These are phyloP conservation scores for Tauraco hartlaubi DNA, from an alignment of 2,797 vertebrate genomes.

Conservation along the genomic window DNA sequence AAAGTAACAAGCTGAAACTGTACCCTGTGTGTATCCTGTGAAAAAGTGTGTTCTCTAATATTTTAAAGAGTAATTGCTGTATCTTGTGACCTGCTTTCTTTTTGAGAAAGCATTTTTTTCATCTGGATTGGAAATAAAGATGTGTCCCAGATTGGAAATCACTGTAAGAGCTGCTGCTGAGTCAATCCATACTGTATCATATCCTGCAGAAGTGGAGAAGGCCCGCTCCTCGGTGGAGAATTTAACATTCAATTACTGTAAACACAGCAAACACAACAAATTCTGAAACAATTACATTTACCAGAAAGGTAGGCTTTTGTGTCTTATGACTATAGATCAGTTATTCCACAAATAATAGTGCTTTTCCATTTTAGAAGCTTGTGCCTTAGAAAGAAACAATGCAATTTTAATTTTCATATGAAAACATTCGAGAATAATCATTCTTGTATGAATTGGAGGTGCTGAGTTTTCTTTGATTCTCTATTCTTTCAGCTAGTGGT, in stretches of 20 bases:
- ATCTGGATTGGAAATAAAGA: constrained; percentile 40
- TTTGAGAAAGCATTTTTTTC: constrained; percentile 1
- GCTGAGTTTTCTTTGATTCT: not conserved
- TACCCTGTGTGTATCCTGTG: not conserved
- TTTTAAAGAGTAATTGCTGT: constrained; percentile 25
- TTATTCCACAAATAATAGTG: not conserved
- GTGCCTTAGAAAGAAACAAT: not conserved
- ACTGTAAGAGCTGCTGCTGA: not conserved
- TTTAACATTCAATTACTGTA: not conserved
- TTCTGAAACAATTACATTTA: not conserved
- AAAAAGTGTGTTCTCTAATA: not conserved
- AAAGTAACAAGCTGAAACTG: not conserved
- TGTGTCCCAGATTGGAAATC: not conserved
- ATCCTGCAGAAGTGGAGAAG: not conserved
- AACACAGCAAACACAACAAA: not conserved
- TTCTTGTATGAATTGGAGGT: not conserved
- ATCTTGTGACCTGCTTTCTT: not conserved
- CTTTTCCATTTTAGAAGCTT: not conserved
- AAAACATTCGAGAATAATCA: not conserved
- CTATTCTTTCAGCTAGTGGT: not conserved
- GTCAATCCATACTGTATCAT: not conserved
- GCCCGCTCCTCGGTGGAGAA: not conserved
- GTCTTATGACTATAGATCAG: not conserved
- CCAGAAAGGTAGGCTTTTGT: not conserved
- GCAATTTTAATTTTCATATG: not conserved